Conservation (phyloP, 1,140 invertebrate species). For the Bombyx mori region ASM3026992v2 NC_085121.1:5766001-5766500, state of each 20-base stretch:
- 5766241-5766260: too few species aligned
- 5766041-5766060: neutral
- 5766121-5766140: neutral
- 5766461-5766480: conserved; percentile 11
- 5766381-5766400: conserved; percentile 57
- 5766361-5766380: conserved; percentile 63
- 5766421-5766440: too few species aligned
- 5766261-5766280: too few species aligned
- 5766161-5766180: neutral
- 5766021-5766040: neutral
- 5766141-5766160: neutral
- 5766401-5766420: too few species aligned
- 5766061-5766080: neutral
- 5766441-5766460: too few species aligned
- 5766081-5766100: too few species aligned
- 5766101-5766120: neutral
- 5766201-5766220: too few species aligned
- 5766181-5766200: too few species aligned
- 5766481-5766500: conserved; percentile 3
- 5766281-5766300: conserved; percentile 18
- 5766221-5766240: too few species aligned
- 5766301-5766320: conserved; percentile 47
- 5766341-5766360: conserved; percentile 31
- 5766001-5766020: too few species aligned
- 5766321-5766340: conserved; percentile 41